Base-by-base conservation (phyloP, 2,113 vertebrate species). In the Chaetodon auriga region DNA sequence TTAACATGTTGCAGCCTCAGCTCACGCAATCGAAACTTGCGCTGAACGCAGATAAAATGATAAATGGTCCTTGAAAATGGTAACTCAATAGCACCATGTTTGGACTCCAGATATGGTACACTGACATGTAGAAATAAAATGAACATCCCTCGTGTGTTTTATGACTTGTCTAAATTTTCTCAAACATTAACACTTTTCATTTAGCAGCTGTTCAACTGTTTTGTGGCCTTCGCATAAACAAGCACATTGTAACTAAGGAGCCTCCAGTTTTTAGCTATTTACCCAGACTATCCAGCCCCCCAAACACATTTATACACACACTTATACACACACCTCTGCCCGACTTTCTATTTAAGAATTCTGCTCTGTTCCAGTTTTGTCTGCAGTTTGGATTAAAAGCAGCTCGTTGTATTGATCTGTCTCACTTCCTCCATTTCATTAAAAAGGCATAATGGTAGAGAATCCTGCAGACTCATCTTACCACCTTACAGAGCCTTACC, bases 391-490 rank as follows among this genome's bases (percentile, higher is more conserved):
- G 73, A 65, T 83, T 70, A 41, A 64, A 77, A 65, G 45, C 61
- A 53, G 35, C 69, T 78, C 48, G 14, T n/a, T 69, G 38, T 63
- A 63, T 55, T 69, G 76, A 63, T 55, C 76, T 21, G 30, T 55
- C 55, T 69, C 19, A 55, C 62, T 68, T 61, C 36, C 23, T 46
- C 35, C 68, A 73, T 83, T 83, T 83, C 45, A 78, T 73, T 68
- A 61, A 61, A 72, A 73, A 78, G 62, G 35, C 53, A 43, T 11
- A 65, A 51, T 4, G 0, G 60, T 7, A 43, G 38, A 54, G 45
- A 79, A 68, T 46, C 69, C 69, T 79, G 70, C 74, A 62, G 76
- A 79, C 62, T 68, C 62, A 79, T 84, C 69, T 25, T 2, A 68
- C 5, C 45, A 38, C 53, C 45, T 49, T 15, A 43, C 38, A 54